Conservation (phyloP, 2,797 vertebrate species). For the Malurus leucopterus region DNA sequence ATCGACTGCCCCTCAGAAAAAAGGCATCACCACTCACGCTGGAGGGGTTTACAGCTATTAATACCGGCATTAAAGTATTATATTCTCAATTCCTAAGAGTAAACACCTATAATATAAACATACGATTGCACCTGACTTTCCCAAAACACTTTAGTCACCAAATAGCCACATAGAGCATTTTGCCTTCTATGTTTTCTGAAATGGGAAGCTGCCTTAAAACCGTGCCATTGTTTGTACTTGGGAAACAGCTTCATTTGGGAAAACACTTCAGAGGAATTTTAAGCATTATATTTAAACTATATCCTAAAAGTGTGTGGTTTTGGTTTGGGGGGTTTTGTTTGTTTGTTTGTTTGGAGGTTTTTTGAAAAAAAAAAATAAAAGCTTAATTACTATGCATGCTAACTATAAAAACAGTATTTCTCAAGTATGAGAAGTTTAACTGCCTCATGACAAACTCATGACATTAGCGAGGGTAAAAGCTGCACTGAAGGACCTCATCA, state of each 20-base stretch:
- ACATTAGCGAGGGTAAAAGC: neutral
- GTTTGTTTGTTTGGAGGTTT: neutral
- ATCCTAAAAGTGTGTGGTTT: neutral
- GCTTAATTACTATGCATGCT: neutral
- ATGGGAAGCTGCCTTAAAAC: neutral
- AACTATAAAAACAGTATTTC: neutral
- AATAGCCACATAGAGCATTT: fast-evolving
- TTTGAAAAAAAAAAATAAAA: neutral
- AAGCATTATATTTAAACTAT: neutral
- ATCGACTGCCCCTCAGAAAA: neutral
- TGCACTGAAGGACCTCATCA: neutral
- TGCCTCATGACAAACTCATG: fast-evolving
- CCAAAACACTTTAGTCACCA: neutral
- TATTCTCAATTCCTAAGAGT: neutral
- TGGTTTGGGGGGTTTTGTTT: neutral
- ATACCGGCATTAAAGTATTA: neutral
- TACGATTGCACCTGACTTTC: neutral
- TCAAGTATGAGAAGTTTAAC: neutral
- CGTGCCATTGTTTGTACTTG: neutral
- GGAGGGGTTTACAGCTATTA: neutral
- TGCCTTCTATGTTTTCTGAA: neutral
- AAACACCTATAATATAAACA: neutral
- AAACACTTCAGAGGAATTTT: neutral
- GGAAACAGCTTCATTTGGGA: neutral
- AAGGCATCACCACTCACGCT: neutral